phyloP scores from a whole-genome alignment of 2,797 vertebrate species.

The Triplophysa bombifrons region DNA sequence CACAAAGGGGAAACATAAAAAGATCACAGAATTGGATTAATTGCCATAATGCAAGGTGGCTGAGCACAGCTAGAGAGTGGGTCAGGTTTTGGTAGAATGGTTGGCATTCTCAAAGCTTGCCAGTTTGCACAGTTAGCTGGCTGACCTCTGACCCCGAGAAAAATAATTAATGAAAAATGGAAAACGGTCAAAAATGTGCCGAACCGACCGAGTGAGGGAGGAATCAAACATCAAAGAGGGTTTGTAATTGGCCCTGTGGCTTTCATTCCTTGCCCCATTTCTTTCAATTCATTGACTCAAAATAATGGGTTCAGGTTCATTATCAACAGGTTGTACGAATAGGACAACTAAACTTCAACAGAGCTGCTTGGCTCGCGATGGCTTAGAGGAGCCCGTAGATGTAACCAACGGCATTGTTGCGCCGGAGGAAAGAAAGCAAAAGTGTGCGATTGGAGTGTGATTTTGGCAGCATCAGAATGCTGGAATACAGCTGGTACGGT shows the following conservation, averaged over 20 bases:
- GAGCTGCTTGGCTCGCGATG: conserved; percentile 60
- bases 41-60: conserved; percentile 94
- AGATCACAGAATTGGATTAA: conserved; percentile 91
- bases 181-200: conserved; percentile 98
- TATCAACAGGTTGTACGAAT: conserved; percentile 98
- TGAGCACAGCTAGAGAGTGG: conserved; percentile 93
- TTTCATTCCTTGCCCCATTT: conserved; percentile 99
- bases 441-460: conserved; percentile 14
- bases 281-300: conserved; percentile 99
- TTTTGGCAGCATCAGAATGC: conserved; percentile 78
- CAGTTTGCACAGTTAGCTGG: conserved; percentile 96
- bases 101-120: conserved; percentile 87
- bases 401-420: conserved; percentile 72
- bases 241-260: conserved; percentile 99
- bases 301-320: conserved; percentile 99
- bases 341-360: conserved; percentile 92
- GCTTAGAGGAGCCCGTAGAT: conserved; percentile 77
- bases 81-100: conserved; percentile 90
- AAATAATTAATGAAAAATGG: conserved; percentile 99
- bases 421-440: conserved; percentile 66
- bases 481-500: conserved; percentile 97
- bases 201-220: conserved; percentile 90
- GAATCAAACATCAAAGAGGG: conserved; percentile 99
- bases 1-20: conserved; percentile 66
- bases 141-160: conserved; percentile 94